Conservation (phyloP, 2,797 vertebrate genomes). For the Varecia variegata region DNA sequence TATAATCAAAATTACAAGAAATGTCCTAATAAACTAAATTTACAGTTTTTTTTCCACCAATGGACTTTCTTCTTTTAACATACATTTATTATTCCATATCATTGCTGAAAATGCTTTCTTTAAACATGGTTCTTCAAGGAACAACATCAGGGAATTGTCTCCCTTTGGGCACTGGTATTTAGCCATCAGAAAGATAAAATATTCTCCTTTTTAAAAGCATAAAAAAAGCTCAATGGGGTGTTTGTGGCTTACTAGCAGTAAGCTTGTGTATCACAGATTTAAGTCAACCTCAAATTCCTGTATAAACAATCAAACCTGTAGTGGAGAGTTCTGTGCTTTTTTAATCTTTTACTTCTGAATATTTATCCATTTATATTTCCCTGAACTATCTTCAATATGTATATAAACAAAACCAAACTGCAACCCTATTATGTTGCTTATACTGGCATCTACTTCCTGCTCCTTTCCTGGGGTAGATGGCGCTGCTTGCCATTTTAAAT, state of each 20-base stretch:
- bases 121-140: not conserved
- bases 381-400: not conserved
- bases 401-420: conserved; percentile 56
- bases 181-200: conserved; percentile 33
- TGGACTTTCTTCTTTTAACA: not conserved
- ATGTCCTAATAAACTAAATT: not conserved
- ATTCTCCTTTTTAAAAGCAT: conserved; percentile 36
- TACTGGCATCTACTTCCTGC: conserved; percentile 58
- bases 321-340: not conserved
- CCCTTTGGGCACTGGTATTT: not conserved
- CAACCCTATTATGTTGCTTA: not conserved
- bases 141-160: not conserved
- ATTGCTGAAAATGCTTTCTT: conserved; percentile 30
- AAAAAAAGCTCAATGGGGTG: not conserved
- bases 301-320: conserved; percentile 42
- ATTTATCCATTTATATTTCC: conserved; percentile 22
- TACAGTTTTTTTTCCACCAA: conserved; percentile 25
- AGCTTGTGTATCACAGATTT: not conserved
- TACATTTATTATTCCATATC: conserved; percentile 8
- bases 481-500: conserved; percentile 63
- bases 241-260: not conserved
- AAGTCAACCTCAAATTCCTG: conserved; percentile 36
- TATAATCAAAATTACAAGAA: conserved; percentile 6
- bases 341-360: conserved; percentile 26
- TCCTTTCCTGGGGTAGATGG: conserved; percentile 47